Base-by-base conservation (phyloP, 2,797 vertebrate species). In the Bryconaethiops microstoma region DNA sequence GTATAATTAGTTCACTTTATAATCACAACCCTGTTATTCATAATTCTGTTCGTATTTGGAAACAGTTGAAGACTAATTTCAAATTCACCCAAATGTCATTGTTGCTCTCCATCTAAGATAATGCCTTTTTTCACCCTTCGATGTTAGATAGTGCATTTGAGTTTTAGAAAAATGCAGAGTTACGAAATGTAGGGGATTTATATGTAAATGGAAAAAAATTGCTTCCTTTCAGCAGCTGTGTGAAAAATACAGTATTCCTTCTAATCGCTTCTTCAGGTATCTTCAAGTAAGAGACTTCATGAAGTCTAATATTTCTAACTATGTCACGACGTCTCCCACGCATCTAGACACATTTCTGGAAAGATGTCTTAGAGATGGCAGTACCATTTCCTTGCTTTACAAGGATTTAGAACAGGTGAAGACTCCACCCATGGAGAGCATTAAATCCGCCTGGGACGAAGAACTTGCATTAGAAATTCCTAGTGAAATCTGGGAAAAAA, bases 1-100 rank as follows among this genome's bases (percentile, higher is more conserved):
- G 13, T 76, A 78, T 59, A 19, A 2, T 7, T 54, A 40, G n/a
- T 8, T 40, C 71, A 62, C 7, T 74, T 60, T 74, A 74, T 62
- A 74, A 72, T 52, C 73, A 48, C 2, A 74, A 48, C n/a, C 55
- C 35, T 45, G 55, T 62, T 74, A 65, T 79, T 40, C 45, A 72
- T 19, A 54, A 42, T 29, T 73, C 40, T 48, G 6, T 73, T 62
- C 23, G n/a, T n/a, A n/a, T n/a, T 29, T 80, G 73, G 25, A 48
- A 71, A 64, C n/a, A 60, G 40, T 73, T 83, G 59, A 76, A 48
- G 13, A 48, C 39, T 48, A 48, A 59, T 72, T 78, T 78, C 54
- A 57, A n/a, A 12, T 70, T 76, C 25, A 17, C 19, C n/a, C 10
- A 62, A 76, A 79, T 69, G n/a, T 70, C 35, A 1, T 21, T 68